These are phyloP conservation scores for Apamea epomidion DNA, from an alignment of 2,888 invertebrate genomes.

Conservation along the genomic window DNA sequence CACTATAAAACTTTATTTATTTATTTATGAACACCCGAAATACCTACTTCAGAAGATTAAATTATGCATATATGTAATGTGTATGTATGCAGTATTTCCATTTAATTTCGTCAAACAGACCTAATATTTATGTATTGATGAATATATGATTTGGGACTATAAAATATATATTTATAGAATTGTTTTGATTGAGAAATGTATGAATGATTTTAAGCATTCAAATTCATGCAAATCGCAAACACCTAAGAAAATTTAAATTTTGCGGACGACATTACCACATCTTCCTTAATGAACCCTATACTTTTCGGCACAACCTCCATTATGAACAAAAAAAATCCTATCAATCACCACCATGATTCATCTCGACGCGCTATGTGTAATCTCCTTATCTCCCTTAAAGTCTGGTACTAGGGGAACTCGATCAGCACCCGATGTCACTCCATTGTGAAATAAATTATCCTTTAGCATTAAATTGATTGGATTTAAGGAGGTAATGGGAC, in stretches of 20 bases:
- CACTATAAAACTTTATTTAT: background rate
- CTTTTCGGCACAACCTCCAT: background rate
- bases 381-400: constrained; percentile 72
- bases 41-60: background rate
- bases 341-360: constrained; percentile 77
- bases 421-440: constrained; percentile 14
- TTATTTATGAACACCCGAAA: background rate
- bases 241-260: background rate
- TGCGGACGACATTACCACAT: background rate
- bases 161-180: background rate
- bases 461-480: constrained; percentile 46
- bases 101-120: background rate
- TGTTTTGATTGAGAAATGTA: background rate
- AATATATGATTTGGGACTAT: background rate
- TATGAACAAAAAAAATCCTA: constrained; percentile 51
- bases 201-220: background rate
- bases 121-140: background rate
- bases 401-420: constrained; percentile 53
- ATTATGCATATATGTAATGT: background rate
- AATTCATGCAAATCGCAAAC: background rate
- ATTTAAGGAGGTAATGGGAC: constrained; percentile 34
- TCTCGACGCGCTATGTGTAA: constrained; percentile 77
- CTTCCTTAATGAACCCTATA: background rate
- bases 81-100: background rate
- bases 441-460: constrained; percentile 54